Base-by-base conservation (phyloP, 2,113 vertebrate genomes). In the Siniperca knerii region DNA sequence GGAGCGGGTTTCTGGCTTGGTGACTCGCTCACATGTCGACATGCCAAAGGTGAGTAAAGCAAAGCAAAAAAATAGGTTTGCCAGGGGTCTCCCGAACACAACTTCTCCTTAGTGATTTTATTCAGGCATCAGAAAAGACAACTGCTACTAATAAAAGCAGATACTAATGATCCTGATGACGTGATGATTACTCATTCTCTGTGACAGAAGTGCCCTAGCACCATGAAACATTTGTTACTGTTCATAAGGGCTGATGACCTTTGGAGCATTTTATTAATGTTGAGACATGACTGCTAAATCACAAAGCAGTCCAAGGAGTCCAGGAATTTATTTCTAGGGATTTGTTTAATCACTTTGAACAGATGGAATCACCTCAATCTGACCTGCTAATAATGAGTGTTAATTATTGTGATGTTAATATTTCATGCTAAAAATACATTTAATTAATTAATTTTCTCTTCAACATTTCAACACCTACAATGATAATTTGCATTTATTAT, bases 1-100 rank as follows among this genome's bases (percentile, higher is more conserved):
- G 85, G 96, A 96, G 88, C 90, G 93, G 40, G 95, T 96, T 65
- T 94, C 92, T 7, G 95, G 92, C 6, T 52, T 96, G 75, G 96
- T 96, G 80, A 87, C 82, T 80, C 90, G 37, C 37, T 94, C 94
- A n/a, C 93, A 90, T 68, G 86, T 96, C 8, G 91, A 96, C 20
- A n/a, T 89, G 62, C 94, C 95, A 68, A 92, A 96, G 94, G 96
- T 96, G 74, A 88, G 95, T 88, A 10, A 71, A 33, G 29, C 16
- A 52, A 77, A 74, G 75, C 25, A 68, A 58, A 42, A 29, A n/a
- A 35, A 29, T 3, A 13, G 54, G 40, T 61, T 70, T 73, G 18
- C 46, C 16, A 5, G 0, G 23, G 21, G 33, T 77, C 12, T 67
- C 42, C 18, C 52, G 54, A 78, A 60, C 37, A 21, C 29, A 76